These are phyloP conservation scores for Hirtodrosophila histrioides DNA, from an alignment of 2,888 invertebrate species.

Conservation along the genomic window DNA sequence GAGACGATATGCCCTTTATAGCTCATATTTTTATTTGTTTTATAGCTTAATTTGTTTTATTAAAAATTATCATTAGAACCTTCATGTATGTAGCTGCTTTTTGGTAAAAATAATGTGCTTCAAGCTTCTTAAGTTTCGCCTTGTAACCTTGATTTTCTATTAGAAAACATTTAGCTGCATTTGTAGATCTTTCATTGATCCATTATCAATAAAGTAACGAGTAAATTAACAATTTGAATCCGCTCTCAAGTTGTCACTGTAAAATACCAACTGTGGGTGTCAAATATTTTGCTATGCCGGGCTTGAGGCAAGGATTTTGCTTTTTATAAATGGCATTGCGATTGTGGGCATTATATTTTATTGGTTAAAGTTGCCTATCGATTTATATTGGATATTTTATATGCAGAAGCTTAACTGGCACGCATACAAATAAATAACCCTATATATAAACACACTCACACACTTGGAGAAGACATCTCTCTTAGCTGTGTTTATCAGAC, in stretches of 20 bases:
- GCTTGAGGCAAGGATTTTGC: conserved; percentile 14
- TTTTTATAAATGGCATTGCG: conserved; percentile 43
- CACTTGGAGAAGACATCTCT: conserved; percentile 52
- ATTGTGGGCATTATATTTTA: conserved; percentile 65
- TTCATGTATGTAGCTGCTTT: too few species aligned
- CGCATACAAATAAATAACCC: conserved; percentile 68
- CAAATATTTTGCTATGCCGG: conserved; percentile 19
- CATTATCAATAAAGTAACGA: conserved; percentile 4
- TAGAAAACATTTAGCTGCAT: not conserved
- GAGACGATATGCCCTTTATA: too few species aligned
- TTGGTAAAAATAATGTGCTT: too few species aligned
- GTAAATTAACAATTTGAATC: conserved; percentile 5
- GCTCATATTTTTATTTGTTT: too few species aligned
- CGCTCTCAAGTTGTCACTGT: conserved; percentile 5
- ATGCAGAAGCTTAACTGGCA: conserved; percentile 59
- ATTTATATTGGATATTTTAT: conserved; percentile 73
- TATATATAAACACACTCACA: conserved; percentile 11
- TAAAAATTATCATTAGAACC: too few species aligned
- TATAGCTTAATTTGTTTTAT: too few species aligned
- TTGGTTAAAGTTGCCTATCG: conserved; percentile 68
- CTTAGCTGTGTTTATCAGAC: conserved; percentile 47
- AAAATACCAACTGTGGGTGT: conserved; percentile 11
- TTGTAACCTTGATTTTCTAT: too few species aligned
- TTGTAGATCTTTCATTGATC: not conserved
- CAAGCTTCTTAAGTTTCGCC: too few species aligned